These are phyloP conservation scores for Chionis minor DNA, from an alignment of 2,113 vertebrate genomes.

Conservation along the genomic window DNA sequence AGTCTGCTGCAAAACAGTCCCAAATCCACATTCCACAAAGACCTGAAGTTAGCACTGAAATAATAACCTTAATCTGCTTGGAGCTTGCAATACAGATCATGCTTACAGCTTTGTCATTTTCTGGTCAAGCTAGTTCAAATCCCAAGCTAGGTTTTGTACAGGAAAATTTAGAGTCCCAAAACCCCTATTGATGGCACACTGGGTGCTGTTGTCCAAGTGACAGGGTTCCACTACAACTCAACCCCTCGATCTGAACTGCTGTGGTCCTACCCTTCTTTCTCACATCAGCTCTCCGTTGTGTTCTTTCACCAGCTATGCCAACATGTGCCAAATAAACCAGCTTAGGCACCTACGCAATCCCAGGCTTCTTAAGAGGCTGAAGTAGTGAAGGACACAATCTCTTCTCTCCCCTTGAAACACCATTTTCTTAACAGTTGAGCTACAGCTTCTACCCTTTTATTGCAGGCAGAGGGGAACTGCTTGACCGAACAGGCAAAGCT, in stretches of 20 bases:
- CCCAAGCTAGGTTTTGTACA: not conserved
- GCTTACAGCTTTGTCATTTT: not conserved
- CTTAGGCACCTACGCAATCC: not conserved
- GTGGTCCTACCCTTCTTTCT: not conserved
- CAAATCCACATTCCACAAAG: not conserved
- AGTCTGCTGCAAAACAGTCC: not conserved
- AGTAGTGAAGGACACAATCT: not conserved
- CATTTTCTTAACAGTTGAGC: not conserved
- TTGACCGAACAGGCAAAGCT: not conserved
- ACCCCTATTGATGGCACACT: not conserved
- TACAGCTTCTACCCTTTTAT: not conserved
- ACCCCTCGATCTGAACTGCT: not conserved
- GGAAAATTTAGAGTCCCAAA: not conserved
- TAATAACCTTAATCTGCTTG: not conserved
- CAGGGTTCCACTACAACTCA: not conserved
- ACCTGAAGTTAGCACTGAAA: not conserved
- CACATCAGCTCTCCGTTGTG: not conserved
- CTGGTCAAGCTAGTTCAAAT: not conserved
- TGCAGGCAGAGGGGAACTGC: not conserved
- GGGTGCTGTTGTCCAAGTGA: not conserved
- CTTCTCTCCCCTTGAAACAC: not conserved
- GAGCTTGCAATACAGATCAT: not conserved
- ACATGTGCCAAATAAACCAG: not conserved
- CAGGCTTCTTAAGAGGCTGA: not conserved
- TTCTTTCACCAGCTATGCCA: not conserved